phyloP scores from a whole-genome alignment of 2,797 vertebrate species.

The Acomys russatus region DNA sequence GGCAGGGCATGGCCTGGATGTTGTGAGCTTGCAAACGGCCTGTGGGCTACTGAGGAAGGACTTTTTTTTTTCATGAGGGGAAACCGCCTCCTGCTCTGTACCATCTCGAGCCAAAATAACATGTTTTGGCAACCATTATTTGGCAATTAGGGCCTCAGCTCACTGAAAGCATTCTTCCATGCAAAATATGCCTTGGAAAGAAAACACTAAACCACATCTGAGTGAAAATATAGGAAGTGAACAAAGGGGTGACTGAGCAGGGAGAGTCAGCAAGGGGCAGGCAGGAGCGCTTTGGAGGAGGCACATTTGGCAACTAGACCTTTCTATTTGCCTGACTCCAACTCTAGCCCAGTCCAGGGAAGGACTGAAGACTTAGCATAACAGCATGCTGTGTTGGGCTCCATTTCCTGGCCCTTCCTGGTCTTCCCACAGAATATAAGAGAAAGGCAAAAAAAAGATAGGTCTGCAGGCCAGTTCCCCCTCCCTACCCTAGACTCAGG shows the following conservation, averaged over 20 bases:
- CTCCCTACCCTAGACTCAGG: not conserved
- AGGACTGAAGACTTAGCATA: not conserved
- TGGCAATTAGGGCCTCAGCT: slow-evolving; percentile 83
- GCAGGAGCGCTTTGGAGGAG: not conserved
- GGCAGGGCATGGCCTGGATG: fast-evolving
- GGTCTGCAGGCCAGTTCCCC: fast-evolving
- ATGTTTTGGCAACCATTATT: slow-evolving; percentile 85
- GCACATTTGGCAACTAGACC: not conserved
- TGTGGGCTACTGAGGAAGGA: slow-evolving; percentile 64
- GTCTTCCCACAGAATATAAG: not conserved
- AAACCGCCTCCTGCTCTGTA: slow-evolving; percentile 68
- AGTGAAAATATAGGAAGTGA: slow-evolving; percentile 80
- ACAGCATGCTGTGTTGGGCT: not conserved
- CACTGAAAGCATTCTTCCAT: slow-evolving; percentile 84
- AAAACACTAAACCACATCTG: slow-evolving; percentile 83
- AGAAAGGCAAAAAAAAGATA: not conserved
- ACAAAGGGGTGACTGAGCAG: slow-evolving; percentile 72
- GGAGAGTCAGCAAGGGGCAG: not conserved
- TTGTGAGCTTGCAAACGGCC: slow-evolving; percentile 57
- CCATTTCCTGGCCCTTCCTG: not conserved
- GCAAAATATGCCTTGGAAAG: slow-evolving; percentile 81
- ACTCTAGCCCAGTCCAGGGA: not conserved
- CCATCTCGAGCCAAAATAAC: slow-evolving; percentile 82
- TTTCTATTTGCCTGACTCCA: not conserved
- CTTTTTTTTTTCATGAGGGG: not conserved